Conservation (phyloP, 2,888 invertebrate species). For the Machimus rusticus region DNA sequence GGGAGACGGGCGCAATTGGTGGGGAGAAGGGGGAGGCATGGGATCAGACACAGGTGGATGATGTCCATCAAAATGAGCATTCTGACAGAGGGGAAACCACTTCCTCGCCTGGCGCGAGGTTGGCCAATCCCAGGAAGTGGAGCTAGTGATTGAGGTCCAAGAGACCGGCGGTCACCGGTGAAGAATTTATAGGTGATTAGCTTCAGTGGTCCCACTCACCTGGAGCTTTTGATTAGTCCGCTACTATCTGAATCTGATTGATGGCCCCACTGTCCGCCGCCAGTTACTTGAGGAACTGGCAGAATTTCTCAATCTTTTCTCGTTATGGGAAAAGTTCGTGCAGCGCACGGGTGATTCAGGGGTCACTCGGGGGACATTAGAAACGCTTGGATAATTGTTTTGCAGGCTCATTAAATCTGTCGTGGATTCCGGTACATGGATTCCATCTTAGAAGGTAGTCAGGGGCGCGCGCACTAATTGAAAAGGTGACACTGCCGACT, state of each 20-base stretch:
- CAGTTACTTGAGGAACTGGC: not conserved
- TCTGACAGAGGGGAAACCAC: not conserved
- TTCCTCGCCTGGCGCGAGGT: not conserved
- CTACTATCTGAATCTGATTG: slow-evolving; percentile 1
- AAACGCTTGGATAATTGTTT: not conserved
- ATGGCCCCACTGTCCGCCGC: not conserved
- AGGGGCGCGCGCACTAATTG: not conserved
- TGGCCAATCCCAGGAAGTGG: not conserved
- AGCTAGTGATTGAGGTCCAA: not conserved
- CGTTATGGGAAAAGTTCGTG: not conserved
- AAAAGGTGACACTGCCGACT: not conserved
- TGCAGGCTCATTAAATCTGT: not conserved
- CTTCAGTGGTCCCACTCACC: not conserved
- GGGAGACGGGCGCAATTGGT: not conserved
- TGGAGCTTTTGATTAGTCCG: slow-evolving; percentile 12
- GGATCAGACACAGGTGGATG: not conserved
- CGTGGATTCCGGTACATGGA: not conserved
- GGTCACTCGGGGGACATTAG: not conserved
- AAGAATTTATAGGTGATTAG: slow-evolving; percentile 37
- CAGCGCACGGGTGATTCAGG: not conserved
- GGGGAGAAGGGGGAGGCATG: not conserved
- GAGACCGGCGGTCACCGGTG: slow-evolving; percentile 8
- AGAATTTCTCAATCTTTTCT: not conserved
- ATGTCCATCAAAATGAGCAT: not conserved
- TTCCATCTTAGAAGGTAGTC: not conserved